Conservation (phyloP, 1,140 invertebrate genomes). For the Bombus sibiricus region DNA sequence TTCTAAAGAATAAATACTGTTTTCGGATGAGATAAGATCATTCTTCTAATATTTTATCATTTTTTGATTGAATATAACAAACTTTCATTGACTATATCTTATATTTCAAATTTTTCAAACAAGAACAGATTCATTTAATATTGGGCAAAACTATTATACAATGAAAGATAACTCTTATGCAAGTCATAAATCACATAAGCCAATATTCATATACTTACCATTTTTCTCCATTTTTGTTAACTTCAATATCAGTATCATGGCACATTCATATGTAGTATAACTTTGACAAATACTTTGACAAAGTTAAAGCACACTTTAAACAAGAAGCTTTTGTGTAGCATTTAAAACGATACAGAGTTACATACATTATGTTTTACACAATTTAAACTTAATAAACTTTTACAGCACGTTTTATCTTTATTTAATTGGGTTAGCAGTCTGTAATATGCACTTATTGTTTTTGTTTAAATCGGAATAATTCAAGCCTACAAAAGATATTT, state of each 20-base stretch:
- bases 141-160: too few species aligned
- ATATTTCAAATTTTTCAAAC: too few species aligned
- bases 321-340: not conserved
- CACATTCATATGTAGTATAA: too few species aligned
- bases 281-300: not conserved
- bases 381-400: not conserved
- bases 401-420: not conserved
- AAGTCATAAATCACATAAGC: too few species aligned
- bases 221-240: not conserved
- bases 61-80: too few species aligned
- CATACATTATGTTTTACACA: not conserved
- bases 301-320: not conserved
- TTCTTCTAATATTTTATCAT: too few species aligned
- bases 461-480: not conserved
- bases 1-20: too few species aligned
- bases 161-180: too few species aligned
- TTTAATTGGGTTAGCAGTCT: not conserved
- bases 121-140: too few species aligned
- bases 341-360: not conserved
- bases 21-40: too few species aligned
- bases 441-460: not conserved
- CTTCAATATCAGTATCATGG: not conserved
- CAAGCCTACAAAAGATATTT: not conserved
- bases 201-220: not conserved
- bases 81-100: too few species aligned